Conservation (phyloP, 2,888 invertebrate species). For the Tenthredo distinguenda region DNA sequence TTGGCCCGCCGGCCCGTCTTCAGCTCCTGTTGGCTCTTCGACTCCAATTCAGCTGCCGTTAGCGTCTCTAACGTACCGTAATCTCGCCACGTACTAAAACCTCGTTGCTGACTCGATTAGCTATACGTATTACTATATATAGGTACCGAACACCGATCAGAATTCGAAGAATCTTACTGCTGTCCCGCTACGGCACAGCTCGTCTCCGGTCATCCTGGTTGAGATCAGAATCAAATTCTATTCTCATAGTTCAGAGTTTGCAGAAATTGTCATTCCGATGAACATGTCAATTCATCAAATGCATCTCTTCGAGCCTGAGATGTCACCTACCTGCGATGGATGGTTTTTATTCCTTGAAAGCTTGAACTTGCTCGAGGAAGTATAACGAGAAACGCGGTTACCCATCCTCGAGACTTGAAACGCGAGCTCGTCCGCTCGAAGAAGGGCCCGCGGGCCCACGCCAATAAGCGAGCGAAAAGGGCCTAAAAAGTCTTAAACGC, state of each 20-base stretch:
- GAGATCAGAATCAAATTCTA: slow-evolving; percentile 25
- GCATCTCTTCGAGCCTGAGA: not conserved
- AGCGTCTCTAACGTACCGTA: slow-evolving; percentile 56
- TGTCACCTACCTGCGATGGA: not conserved
- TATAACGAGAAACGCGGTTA: slow-evolving; percentile 10
- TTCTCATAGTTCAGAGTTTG: not conserved
- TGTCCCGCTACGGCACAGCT: slow-evolving; percentile 3
- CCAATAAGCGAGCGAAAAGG: slow-evolving; percentile 57
- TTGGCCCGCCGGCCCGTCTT: slow-evolving; percentile 63
- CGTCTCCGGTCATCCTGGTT: not conserved
- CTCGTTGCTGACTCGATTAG: slow-evolving; percentile 5
- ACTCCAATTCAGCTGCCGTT: slow-evolving; percentile 56
- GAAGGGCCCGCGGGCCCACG: slow-evolving; percentile 45
- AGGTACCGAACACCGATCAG: slow-evolving; percentile 29
- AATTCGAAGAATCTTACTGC: slow-evolving; percentile 32
- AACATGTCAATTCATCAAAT: not conserved
- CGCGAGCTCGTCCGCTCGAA: slow-evolving; percentile 28
- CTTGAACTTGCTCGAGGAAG: slow-evolving; percentile 9
- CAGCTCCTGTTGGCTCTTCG: slow-evolving; percentile 56
- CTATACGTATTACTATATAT: slow-evolving; percentile 35
- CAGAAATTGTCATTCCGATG: not conserved
- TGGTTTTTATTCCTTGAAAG: not conserved
- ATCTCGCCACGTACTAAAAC: slow-evolving; percentile 23
- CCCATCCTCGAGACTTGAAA: slow-evolving; percentile 28
- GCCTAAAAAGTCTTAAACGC: slow-evolving; percentile 62